These are phyloP conservation scores for Thinocorus orbignyianus DNA, from an alignment of 2,113 vertebrate genomes.

Conservation along the genomic window DNA sequence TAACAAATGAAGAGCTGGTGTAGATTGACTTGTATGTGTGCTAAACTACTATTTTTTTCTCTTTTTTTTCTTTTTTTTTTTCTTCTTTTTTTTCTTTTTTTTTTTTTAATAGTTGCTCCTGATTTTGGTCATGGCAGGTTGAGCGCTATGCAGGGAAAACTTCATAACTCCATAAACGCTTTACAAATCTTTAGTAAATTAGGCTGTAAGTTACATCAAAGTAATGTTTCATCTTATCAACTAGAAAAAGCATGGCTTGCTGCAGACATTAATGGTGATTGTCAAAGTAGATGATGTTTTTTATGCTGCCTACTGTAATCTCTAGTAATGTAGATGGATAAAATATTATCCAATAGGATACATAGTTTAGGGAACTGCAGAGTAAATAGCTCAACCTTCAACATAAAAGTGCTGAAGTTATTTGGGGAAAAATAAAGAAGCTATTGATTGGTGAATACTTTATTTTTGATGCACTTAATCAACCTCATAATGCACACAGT, in stretches of 20 bases:
- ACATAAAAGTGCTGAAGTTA: not conserved
- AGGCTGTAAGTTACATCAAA: constrained; percentile 7
- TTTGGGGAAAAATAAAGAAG: not conserved
- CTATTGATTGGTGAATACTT: not conserved
- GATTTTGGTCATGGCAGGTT: not conserved
- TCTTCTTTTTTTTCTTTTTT: not conserved
- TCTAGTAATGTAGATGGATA: not conserved
- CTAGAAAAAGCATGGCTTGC: not conserved
- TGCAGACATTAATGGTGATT: not conserved
- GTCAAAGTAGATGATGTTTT: not conserved
- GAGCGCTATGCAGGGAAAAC: constrained; percentile 1
- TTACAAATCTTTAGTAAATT: constrained; percentile 22
- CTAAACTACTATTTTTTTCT: not conserved
- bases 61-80: not conserved
- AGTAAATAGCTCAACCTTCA: not conserved
- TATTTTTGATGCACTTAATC: not conserved
- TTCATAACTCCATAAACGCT: not conserved
- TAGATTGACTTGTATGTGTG: not conserved
- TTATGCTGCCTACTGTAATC: not conserved
- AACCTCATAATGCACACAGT: not conserved
- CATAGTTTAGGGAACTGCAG: not conserved
- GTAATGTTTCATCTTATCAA: not conserved
- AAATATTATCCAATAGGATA: not conserved
- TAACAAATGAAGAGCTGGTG: not conserved
- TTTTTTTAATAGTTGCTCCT: not conserved